Conservation (phyloP, 1,140 invertebrate species). For the Cecropterus lyciades region DNA sequence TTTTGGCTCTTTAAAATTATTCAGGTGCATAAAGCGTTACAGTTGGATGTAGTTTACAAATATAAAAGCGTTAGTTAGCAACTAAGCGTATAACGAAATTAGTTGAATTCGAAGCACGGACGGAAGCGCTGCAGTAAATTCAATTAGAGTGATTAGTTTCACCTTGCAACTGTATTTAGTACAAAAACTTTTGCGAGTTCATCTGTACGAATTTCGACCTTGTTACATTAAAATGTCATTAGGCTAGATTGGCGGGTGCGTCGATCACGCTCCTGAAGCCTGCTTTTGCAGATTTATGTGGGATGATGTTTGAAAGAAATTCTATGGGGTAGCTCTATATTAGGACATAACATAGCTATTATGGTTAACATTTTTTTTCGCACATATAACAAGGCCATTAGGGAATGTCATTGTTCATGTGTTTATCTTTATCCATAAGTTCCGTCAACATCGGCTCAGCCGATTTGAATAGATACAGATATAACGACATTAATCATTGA, state of each 20-base stretch:
- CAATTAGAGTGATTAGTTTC: constrained; percentile 40
- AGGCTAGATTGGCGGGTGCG: constrained; percentile 17
- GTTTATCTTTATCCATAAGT: too few species aligned
- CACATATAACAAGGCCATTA: too few species aligned
- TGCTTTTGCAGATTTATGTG: constrained; percentile 23
- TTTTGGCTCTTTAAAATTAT: constrained; percentile 22
- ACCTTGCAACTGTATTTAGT: constrained; percentile 48
- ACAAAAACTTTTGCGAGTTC: constrained; percentile 38
- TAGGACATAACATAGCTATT: too few species aligned
- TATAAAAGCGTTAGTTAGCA: constrained; percentile 37
- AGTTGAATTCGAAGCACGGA: constrained; percentile 37
- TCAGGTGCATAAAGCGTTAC: constrained; percentile 16
- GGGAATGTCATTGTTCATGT: too few species aligned
- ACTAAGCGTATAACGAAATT: constrained; percentile 38
- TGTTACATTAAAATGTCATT: not conserved
- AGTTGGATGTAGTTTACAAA: constrained; percentile 26
- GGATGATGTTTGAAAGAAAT: constrained; percentile 23
- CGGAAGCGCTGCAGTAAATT: constrained; percentile 37
- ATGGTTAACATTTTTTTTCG: too few species aligned
- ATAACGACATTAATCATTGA: too few species aligned
- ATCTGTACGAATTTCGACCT: constrained; percentile 17
- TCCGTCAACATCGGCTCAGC: too few species aligned
- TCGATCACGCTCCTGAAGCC: constrained; percentile 20
- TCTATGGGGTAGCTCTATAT: constrained; percentile 14
- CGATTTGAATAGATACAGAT: too few species aligned